Conservation (phyloP, 64 coral and sea anemone genomes). For the Stichodactyla mertensii region DNA sequence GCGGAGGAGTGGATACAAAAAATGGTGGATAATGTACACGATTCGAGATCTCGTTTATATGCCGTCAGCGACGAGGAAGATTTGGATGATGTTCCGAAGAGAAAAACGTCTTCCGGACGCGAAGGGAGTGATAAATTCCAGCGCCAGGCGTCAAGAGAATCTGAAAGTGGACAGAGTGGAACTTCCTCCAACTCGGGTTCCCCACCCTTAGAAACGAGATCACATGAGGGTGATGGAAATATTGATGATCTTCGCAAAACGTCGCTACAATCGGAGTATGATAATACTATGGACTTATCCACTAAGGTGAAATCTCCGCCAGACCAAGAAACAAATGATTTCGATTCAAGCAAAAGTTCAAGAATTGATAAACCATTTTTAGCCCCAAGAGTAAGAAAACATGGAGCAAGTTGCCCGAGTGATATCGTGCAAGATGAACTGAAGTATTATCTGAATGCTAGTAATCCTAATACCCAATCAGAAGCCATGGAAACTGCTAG, state of each 20-base stretch:
- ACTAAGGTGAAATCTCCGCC: background rate
- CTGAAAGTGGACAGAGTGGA: background rate
- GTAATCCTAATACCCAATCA: background rate
- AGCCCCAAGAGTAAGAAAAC: background rate
- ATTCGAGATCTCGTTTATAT: background rate
- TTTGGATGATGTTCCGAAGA: background rate
- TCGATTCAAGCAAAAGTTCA: background rate
- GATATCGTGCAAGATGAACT: background rate
- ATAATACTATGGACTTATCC: background rate
- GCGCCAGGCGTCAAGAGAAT: background rate
- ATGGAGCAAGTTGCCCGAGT: background rate
- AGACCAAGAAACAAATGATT: background rate
- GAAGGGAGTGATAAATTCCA: background rate
- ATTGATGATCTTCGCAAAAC: background rate
- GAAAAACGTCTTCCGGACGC: background rate
- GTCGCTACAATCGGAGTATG: background rate
- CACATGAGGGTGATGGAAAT: background rate
- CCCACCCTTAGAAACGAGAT: background rate
- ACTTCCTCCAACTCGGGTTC: background rate
- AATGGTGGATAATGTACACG: background rate
- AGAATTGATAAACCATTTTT: background rate
- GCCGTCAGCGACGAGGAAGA: constrained; percentile 8
- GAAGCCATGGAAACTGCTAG: background rate
- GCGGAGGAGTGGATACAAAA: constrained; percentile 6
- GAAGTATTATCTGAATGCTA: background rate